These are phyloP conservation scores for Epistrophella euchroma DNA, from an alignment of 2,888 invertebrate genomes.

Conservation along the genomic window DNA sequence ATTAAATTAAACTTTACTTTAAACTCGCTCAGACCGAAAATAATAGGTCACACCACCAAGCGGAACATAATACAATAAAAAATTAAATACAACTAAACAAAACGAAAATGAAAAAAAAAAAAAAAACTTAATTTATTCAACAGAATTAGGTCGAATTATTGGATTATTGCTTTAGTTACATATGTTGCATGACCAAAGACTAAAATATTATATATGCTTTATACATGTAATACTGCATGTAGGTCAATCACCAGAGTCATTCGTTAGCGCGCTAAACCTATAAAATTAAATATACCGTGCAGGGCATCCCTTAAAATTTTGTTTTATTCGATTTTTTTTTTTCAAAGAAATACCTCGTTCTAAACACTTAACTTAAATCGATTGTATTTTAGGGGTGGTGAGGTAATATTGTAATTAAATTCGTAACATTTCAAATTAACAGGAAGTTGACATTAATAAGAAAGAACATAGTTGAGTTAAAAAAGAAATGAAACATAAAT, in stretches of 20 bases:
- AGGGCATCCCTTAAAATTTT: constrained; percentile 49
- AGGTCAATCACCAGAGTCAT: constrained; percentile 55
- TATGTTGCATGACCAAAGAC: constrained; percentile 67
- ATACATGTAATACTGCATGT: constrained; percentile 33
- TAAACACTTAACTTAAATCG: not conserved
- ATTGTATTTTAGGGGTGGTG: not conserved
- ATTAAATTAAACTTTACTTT: constrained; percentile 24
- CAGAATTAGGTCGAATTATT: constrained; percentile 53
- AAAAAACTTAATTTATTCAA: constrained; percentile 22
- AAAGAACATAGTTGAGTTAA: too few relatives aligned
- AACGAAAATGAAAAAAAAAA: not conserved
- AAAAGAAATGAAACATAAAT: too few relatives aligned
- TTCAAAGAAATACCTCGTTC: constrained; percentile 37
- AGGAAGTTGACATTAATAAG: too few relatives aligned
- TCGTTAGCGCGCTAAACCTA: not conserved
- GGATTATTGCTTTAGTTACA: constrained; percentile 70
- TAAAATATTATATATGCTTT: constrained; percentile 10
- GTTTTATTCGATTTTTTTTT: not conserved
- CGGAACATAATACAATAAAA: constrained; percentile 59
- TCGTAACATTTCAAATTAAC: too few relatives aligned
- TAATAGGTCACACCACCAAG: constrained; percentile 59
- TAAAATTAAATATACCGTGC: constrained; percentile 13
- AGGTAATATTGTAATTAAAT: not conserved
- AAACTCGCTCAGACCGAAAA: constrained; percentile 40
- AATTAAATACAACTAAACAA: not conserved